Percentiles rank a stretch among this genome's conserved stretches.
phyloP scores from a whole-genome alignment of 1,140 invertebrate genomes.

The Mercenaria mercenaria region DNA sequence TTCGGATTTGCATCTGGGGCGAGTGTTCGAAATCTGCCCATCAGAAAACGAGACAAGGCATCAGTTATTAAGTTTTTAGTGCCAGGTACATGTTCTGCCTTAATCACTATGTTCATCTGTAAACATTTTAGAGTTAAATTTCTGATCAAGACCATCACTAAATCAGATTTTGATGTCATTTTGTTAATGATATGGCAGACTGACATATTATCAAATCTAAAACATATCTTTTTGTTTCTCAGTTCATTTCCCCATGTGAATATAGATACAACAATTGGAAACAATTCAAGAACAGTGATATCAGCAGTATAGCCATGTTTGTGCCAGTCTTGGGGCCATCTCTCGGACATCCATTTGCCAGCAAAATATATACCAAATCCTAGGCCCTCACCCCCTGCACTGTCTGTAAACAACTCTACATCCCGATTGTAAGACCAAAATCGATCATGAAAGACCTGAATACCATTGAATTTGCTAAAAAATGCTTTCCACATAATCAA shows the following conservation, averaged over 20 bases:
- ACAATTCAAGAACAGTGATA: slow-evolving; percentile 53
- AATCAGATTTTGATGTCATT: background rate
- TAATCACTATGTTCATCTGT: background rate
- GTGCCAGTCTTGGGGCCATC: slow-evolving; percentile 31
- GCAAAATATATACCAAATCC: slow-evolving; percentile 43
- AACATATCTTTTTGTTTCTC: slow-evolving; percentile 9
- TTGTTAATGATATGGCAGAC: background rate
- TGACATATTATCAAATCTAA: background rate
- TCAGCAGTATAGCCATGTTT: slow-evolving; percentile 8
- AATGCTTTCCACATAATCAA: background rate
- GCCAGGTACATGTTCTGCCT: background rate
- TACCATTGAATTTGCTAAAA: background rate
- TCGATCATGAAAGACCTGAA: background rate
- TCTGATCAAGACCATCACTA: background rate
- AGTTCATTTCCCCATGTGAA: background rate
- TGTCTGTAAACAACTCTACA: slow-evolving; percentile 40
- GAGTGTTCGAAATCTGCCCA: background rate
- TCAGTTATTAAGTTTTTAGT: slow-evolving; percentile 21
- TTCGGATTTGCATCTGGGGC: background rate
- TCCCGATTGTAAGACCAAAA: slow-evolving; percentile 5
- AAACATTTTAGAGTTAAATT: background rate
- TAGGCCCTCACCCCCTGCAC: background rate
- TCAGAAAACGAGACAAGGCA: slow-evolving; percentile 45
- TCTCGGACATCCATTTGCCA: background rate
- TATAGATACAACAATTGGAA: slow-evolving; percentile 46